These are phyloP conservation scores for Arvicanthis niloticus DNA, from an alignment of 2,113 vertebrate genomes.

Conservation along the genomic window DNA sequence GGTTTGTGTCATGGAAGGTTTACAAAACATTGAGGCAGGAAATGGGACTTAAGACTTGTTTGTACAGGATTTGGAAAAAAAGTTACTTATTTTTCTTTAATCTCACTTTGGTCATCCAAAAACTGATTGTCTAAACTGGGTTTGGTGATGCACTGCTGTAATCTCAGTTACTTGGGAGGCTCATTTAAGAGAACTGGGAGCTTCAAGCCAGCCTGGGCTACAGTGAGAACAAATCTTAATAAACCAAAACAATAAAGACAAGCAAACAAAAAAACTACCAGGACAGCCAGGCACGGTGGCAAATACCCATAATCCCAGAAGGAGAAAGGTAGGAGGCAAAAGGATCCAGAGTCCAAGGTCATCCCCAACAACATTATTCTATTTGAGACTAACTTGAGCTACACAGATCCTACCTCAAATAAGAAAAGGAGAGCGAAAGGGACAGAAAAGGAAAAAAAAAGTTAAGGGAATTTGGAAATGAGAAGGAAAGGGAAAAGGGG, in stretches of 20 bases:
- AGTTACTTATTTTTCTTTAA: background rate
- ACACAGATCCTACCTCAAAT: background rate
- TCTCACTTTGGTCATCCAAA: background rate
- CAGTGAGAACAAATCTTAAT: background rate
- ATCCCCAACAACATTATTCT: background rate
- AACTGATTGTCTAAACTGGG: background rate
- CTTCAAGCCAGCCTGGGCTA: background rate
- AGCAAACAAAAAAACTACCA: background rate
- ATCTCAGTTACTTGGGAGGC: background rate
- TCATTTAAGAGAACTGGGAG: background rate
- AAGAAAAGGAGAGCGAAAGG: background rate
- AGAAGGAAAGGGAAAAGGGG: too few relatives aligned
- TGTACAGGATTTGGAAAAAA: background rate
- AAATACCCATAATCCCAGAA: background rate
- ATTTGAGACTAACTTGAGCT: background rate
- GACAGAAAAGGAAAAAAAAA: background rate
- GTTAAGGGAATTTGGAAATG: too few relatives aligned
- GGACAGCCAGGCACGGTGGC: background rate
- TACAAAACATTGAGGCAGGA: rapidly evolving
- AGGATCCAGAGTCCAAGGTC: background rate
- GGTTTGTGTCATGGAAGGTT: background rate
- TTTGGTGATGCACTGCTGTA: background rate
- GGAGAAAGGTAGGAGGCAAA: background rate
- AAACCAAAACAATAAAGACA: background rate
- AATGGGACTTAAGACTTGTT: background rate